Conservation (phyloP, 2,797 vertebrate genomes). For the Thamnophis elegans region DNA sequence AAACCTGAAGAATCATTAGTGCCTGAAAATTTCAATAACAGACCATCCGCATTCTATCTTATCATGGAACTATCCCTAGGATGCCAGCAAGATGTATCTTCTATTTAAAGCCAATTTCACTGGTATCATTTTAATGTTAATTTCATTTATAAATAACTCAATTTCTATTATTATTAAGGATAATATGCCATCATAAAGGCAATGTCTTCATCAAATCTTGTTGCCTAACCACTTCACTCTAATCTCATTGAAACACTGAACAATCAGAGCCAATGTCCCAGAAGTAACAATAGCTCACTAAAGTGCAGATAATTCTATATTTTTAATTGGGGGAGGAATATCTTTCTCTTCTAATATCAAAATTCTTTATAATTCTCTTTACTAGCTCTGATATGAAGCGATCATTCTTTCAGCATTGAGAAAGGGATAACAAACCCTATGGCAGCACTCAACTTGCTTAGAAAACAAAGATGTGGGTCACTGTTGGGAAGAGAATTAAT, state of each 20-base stretch:
- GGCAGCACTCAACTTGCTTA: constrained; percentile 33
- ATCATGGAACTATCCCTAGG: constrained; percentile 14
- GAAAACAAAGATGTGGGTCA: constrained; percentile 29
- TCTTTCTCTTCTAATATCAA: background rate
- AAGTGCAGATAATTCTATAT: background rate
- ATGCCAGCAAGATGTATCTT: background rate
- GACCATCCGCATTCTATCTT: background rate
- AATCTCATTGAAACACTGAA: background rate
- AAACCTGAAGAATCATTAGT: background rate
- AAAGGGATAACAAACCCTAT: background rate
- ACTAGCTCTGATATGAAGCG: background rate
- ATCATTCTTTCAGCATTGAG: constrained; percentile 5
- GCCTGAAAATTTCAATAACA: background rate
- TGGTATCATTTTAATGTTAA: background rate
- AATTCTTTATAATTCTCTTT: background rate
- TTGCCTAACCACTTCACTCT: background rate
- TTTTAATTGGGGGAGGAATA: background rate
- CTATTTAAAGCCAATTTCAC: constrained; percentile 22
- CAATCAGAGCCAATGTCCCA: background rate
- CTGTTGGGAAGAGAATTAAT: constrained; percentile 48
- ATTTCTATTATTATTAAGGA: background rate
- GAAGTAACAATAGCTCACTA: background rate
- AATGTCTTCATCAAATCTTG: constrained; percentile 9
- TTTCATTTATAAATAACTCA: constrained; percentile 12
- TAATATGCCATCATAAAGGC: background rate